Evolutionary conservation across 2,888 invertebrate species (phyloP).

Genomic region (Anoncus sp.): DNA sequence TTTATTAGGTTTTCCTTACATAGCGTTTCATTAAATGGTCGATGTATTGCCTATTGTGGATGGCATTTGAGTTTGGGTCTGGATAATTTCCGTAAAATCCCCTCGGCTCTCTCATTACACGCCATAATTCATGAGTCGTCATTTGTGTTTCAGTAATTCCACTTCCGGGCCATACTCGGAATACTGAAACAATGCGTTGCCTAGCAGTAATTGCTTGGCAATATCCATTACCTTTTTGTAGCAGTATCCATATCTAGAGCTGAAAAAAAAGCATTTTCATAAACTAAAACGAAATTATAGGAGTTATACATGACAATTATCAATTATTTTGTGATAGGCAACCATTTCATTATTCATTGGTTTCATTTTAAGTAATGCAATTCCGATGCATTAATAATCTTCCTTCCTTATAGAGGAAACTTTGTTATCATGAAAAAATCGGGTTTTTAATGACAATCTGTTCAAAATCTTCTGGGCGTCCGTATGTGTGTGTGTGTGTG

Average conservation of each 20-base stretch:
- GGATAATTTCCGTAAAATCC: conserved; percentile 16
- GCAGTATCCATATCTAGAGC: conserved; percentile 79
- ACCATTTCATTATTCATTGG: too few species aligned
- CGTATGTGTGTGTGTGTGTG: too few species aligned
- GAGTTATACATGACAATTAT: too few species aligned
- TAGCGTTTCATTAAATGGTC: conserved; percentile 31
- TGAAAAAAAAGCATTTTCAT: conserved; percentile 70
- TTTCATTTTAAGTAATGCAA: too few species aligned
- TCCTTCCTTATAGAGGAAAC: too few species aligned
- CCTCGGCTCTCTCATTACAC: conserved; percentile 12
- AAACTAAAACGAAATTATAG: too few species aligned
- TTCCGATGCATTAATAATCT: too few species aligned
- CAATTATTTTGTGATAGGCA: too few species aligned
- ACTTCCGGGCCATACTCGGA: conserved; percentile 26
- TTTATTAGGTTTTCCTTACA: conserved; percentile 34
- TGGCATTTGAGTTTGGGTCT: conserved; percentile 21
- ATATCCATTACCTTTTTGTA: conserved; percentile 77
- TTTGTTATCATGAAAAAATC: too few species aligned
- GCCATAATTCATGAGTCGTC: conserved; percentile 23
- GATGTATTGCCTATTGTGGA: conserved; percentile 19
- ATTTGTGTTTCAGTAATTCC: conserved; percentile 21
- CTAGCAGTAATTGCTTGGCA: conserved; percentile 14
- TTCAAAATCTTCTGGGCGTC: too few species aligned
- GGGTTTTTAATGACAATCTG: too few species aligned
- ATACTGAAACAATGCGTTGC: neutral